Percentiles rank a stretch among this genome's conserved stretches.
phyloP scores from a whole-genome alignment of 2,888 invertebrate genomes.

The Dolichomitus sp. region DNA sequence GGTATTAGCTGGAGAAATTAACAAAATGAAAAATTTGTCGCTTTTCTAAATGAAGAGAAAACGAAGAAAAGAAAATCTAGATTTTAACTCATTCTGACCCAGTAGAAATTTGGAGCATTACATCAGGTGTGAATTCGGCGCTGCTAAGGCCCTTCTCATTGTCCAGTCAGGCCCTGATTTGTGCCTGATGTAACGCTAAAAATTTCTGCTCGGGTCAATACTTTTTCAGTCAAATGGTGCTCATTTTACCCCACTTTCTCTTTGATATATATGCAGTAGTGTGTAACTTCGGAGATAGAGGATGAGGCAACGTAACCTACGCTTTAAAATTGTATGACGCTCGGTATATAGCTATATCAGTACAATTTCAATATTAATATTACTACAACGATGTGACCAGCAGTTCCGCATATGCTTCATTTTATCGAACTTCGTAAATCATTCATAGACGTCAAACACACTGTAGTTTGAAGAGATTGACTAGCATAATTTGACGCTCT shows the following conservation, averaged over 20 bases:
- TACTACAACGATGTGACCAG: constrained; percentile 15
- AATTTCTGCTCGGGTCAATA: background rate
- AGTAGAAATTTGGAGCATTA: too few species aligned
- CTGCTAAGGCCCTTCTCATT: too few species aligned
- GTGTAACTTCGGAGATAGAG: constrained; percentile 17
- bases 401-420: constrained; percentile 35
- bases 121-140: too few species aligned
- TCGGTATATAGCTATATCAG: background rate
- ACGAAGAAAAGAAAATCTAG: too few species aligned
- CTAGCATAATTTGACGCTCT: constrained; percentile 39
- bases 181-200: background rate
- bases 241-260: constrained; percentile 5
- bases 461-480: constrained; percentile 13
- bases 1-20: too few species aligned
- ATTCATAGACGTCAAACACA: constrained; percentile 54
- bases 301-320: constrained; percentile 11
- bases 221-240: background rate
- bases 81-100: too few species aligned
- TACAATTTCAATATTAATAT: constrained; percentile 11
- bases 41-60: too few species aligned
- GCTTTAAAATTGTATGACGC: background rate
- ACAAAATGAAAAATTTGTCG: too few species aligned
- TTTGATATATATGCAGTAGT: background rate
- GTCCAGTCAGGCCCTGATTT: too few species aligned
- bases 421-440: constrained; percentile 54